These are phyloP conservation scores for Xylophagus ater DNA, from an alignment of 2,888 invertebrate genomes.

Conservation along the genomic window DNA sequence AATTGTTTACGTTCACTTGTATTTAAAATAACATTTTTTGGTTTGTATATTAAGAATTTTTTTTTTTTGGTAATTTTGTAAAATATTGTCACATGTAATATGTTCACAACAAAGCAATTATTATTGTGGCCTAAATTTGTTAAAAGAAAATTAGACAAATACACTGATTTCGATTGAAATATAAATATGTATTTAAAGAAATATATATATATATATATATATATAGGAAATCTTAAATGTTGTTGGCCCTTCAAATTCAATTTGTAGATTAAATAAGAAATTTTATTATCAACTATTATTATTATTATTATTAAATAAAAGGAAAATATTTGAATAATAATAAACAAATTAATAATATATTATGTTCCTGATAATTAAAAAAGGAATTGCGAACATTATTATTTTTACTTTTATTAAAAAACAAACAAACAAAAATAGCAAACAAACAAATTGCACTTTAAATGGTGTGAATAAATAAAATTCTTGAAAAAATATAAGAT, in stretches of 20 bases:
- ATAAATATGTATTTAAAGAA: not conserved
- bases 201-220: not conserved
- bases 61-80: constrained; percentile 1
- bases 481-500: too few species aligned
- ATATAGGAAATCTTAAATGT: not conserved
- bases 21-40: not conserved
- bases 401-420: too few species aligned
- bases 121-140: constrained; percentile 17
- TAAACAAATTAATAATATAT: constrained; percentile 4
- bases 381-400: too few species aligned
- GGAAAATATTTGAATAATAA: too few species aligned
- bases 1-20: not conserved
- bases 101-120: constrained; percentile 17
- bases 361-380: constrained; percentile 12
- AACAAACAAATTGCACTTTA: too few species aligned
- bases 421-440: too few species aligned
- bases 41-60: not conserved
- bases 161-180: not conserved
- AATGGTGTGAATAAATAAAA: too few species aligned
- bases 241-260: constrained; percentile 3
- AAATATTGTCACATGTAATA: constrained; percentile 3
- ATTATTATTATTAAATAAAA: constrained; percentile 1
- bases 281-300: constrained; percentile 7
- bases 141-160: constrained; percentile 1
- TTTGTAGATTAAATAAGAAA: constrained; percentile 3